These are phyloP conservation scores for Alca torda DNA, from an alignment of 2,797 vertebrate genomes.

Conservation along the genomic window DNA sequence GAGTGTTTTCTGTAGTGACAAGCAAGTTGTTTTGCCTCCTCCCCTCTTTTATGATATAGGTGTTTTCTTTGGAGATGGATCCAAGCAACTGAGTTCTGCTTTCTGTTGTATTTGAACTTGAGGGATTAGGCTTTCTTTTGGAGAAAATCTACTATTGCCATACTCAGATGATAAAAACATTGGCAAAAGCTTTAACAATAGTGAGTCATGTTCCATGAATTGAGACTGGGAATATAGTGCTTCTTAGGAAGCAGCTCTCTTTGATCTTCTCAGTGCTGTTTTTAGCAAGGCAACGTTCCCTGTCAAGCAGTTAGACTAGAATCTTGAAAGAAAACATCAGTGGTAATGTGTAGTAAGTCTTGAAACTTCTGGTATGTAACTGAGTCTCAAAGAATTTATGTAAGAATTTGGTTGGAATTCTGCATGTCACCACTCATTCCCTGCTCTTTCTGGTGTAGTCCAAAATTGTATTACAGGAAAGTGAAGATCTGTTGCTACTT, in stretches of 20 bases:
- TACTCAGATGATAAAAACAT: slow-evolving; percentile 34
- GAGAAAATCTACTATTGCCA: slow-evolving; percentile 6
- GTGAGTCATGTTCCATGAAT: slow-evolving; percentile 44
- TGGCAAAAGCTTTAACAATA: slow-evolving; percentile 57
- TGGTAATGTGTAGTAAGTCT: not conserved
- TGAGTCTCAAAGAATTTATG: not conserved
- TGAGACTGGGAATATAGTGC: slow-evolving; percentile 5
- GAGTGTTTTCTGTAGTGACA: not conserved
- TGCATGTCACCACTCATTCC: not conserved
- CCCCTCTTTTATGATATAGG: not conserved
- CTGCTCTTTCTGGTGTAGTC: not conserved
- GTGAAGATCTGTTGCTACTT: not conserved
- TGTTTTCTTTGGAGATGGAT: slow-evolving; percentile 62
- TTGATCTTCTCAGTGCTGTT: slow-evolving; percentile 42
- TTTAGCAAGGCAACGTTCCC: not conserved
- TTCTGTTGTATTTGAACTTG: slow-evolving; percentile 45
- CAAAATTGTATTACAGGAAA: not conserved
- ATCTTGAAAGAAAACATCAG: not conserved
- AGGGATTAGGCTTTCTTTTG: slow-evolving; percentile 25
- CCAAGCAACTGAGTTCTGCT: slow-evolving; percentile 6
- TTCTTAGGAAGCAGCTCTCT: slow-evolving; percentile 44
- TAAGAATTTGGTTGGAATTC: not conserved
- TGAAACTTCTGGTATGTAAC: not conserved
- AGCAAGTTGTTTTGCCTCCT: not conserved
- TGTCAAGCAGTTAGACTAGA: not conserved